phyloP scores from a whole-genome alignment of 1,140 invertebrate genomes.

The Cherax quadricarinatus region DNA sequence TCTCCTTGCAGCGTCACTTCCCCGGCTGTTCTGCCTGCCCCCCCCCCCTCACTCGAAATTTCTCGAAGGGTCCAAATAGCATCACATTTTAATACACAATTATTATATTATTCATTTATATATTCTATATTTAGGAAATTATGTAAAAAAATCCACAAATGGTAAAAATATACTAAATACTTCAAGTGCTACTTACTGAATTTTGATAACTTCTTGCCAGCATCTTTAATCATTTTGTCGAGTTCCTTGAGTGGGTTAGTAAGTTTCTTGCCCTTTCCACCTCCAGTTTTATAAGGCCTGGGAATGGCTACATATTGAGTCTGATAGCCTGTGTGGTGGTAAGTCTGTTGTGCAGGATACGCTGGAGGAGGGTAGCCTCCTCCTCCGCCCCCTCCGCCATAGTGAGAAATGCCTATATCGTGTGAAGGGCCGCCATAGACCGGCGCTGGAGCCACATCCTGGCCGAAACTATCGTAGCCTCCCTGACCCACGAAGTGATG shows the following conservation, averaged over 20 bases:
- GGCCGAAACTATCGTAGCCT: conserved; percentile 49
- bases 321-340: conserved; percentile 44
- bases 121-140: too few relatives aligned
- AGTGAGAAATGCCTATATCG: not conserved
- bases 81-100: too few relatives aligned
- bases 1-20: too few relatives aligned
- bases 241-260: conserved; percentile 17
- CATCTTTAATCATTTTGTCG: conserved; percentile 51
- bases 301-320: conserved; percentile 32
- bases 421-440: conserved; percentile 28
- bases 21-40: too few relatives aligned
- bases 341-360: not conserved
- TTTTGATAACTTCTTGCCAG: conserved; percentile 43
- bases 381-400: not conserved
- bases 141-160: too few relatives aligned
- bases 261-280: conserved; percentile 28
- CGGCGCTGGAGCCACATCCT: conserved; percentile 10
- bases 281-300: not conserved
- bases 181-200: conserved; percentile 45
- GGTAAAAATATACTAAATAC: too few relatives aligned
- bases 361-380: conserved; percentile 31
- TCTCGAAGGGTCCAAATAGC: too few relatives aligned
- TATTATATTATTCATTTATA: too few relatives aligned
- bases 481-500: conserved; percentile 47
- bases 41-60: too few relatives aligned